Percentiles rank a stretch among this genome's conserved stretches.
phyloP scores from a whole-genome alignment of 2,888 invertebrate genomes.

The Malthinus flaveolus region DNA sequence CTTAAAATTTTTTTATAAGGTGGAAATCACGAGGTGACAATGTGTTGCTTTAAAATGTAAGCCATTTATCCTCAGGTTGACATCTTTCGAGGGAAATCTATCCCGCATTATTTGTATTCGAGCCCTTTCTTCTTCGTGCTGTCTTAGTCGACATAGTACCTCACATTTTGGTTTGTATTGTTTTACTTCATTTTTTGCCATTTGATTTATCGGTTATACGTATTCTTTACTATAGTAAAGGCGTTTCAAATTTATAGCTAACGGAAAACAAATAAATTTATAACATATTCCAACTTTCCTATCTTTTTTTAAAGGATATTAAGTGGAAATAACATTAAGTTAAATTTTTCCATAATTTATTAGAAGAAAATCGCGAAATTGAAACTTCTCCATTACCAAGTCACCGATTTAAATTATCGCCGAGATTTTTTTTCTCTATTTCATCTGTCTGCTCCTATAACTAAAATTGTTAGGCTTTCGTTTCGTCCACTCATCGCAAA shows the following conservation, averaged over 20 bases:
- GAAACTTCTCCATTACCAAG: too few species aligned
- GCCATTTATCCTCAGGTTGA: conserved; percentile 10
- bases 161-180: conserved; percentile 15
- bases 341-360: too few species aligned
- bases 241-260: conserved; percentile 14
- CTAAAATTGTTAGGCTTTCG: conserved; percentile 24
- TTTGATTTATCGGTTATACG: conserved; percentile 18
- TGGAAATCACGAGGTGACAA: conserved; percentile 8
- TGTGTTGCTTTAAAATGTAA: conserved; percentile 14
- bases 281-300: conserved; percentile 1
- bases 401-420: too few species aligned
- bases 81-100: conserved; percentile 17
- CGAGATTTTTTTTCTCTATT: too few species aligned
- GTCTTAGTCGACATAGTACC: conserved; percentile 10
- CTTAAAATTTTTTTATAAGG: background rate
- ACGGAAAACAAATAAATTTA: conserved; percentile 15
- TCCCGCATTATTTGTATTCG: conserved; percentile 16
- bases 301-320: too few species aligned
- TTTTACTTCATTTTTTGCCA: conserved; percentile 17
- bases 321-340: too few species aligned
- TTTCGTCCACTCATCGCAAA: conserved; percentile 36
- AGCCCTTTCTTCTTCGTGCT: conserved; percentile 10
- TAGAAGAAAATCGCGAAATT: too few species aligned
- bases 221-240: conserved; percentile 16
- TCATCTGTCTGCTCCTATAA: background rate